Evolutionary conservation across 2,113 vertebrate species (phyloP), one percentile per base, ranked within the genome.

Genomic region (Orthonyx spaldingii): DNA sequence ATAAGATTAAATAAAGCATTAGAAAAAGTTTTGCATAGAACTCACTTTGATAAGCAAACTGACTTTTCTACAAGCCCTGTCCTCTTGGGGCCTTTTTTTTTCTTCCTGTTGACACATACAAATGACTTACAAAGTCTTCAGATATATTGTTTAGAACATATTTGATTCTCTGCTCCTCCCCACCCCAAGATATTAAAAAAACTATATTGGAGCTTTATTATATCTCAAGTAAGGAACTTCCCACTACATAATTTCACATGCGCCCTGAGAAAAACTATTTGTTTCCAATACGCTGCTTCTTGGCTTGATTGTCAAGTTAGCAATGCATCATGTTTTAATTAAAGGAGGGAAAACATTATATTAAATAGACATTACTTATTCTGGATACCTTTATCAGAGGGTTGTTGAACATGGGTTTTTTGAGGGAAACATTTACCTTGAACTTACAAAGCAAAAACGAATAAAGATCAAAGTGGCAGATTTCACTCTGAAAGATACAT

Each of bases 391-490:
- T 85, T 83, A 59, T 56, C 6, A 47, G 12, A 17, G 33, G 28
- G 8, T 39, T 41, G 27, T 49, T n/a, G 53, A 39, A 19, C 0
- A 0, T 16, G 18, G n/a, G 1, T 7, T 61, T 90, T 46, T 81
- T 28, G 11, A 22, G 23, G 21, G 28, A 83, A 53, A 89, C 2
- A 2, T 18, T 87, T 84, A 77, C n/a, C 53, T 56, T 93, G 41
- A 95, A 88, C 63, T 42, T 85, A 26, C 30, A 87, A 89, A 68
- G 32, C 28, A n/a, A 94, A 94, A 86, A 74, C 50, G 9, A 76
- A 87, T 66, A 28, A 91, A 75, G 66, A 91, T 68, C 42, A 37
- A 46, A 89, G 69, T 28, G 69, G 11, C 13, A 89, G 80, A 85
- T 53, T 86, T 65, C 74, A 10, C 9, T 52, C 69, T 55, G 46